Conservation (phyloP, 2,797 vertebrate genomes). For the Pipistrellus pygmaeus region DNA sequence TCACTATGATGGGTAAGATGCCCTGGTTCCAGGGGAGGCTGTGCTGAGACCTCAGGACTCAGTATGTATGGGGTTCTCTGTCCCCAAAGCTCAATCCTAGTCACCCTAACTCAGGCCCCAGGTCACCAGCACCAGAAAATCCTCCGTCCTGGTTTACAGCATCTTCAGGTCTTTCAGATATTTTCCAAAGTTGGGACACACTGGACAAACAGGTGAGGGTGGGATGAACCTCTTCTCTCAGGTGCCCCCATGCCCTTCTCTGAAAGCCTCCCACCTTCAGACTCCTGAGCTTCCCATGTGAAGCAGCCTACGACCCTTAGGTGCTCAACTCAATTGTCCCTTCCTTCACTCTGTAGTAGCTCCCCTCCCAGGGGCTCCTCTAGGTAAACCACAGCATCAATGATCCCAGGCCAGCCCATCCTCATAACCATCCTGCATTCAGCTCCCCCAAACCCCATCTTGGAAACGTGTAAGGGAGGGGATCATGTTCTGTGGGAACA, state of each 20-base stretch:
- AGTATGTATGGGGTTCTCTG: no score
- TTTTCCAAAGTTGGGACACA: no score
- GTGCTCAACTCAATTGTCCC: no score
- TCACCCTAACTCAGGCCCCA: neutral
- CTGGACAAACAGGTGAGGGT: no score
- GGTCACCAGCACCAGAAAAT: constrained; percentile 91
- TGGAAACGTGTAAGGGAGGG: neutral
- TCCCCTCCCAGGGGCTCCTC: no score
- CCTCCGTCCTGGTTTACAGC: constrained; percentile 89
- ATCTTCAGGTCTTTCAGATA: no score
- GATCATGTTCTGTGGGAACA: neutral
- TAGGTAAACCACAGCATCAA: no score
- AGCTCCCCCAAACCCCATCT: neutral
- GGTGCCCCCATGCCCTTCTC: no score
- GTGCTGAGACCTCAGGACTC: neutral
- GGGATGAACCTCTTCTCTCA: no score
- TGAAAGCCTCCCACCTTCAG: no score
- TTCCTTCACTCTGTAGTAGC: neutral
- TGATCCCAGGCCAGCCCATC: neutral
- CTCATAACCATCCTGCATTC: neutral
- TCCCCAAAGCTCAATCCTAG: neutral
- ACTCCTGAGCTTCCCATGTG: no score
- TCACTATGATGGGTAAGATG: neutral
- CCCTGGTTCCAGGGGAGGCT: neutral
- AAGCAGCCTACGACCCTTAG: no score